Evolutionary conservation across 2,797 vertebrate species (phyloP).

Genomic region (Acrocephalus scirpaceus): DNA sequence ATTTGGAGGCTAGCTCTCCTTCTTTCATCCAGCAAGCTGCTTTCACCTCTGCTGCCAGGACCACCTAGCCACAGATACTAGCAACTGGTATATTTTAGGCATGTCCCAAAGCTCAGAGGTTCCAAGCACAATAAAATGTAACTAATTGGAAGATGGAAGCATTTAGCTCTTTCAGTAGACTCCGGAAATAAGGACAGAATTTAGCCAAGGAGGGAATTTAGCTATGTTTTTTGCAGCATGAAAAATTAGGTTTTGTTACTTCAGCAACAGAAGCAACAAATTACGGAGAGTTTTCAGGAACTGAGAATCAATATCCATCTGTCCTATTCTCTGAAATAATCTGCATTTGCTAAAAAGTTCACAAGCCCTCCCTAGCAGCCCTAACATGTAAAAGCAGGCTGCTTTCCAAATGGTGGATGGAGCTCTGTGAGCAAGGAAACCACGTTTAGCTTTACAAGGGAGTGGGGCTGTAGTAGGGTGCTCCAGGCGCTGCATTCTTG

Average conservation of each 20-base stretch:
- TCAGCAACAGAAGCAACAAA: neutral
- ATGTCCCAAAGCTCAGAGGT: neutral
- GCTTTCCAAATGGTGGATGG: neutral
- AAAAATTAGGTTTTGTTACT: neutral
- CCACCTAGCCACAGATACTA: slow-evolving; percentile 7
- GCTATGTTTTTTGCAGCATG: neutral
- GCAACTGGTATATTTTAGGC: neutral
- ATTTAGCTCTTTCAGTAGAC: neutral
- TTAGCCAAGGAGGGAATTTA: neutral
- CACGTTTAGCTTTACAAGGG: neutral
- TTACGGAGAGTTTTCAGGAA: neutral
- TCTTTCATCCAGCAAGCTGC: neutral
- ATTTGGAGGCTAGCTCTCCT: neutral
- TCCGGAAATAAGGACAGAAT: neutral
- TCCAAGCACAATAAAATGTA: slow-evolving; percentile 23
- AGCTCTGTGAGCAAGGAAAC: slow-evolving; percentile 24
- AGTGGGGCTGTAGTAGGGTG: slow-evolving; percentile 1
- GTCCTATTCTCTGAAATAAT: neutral
- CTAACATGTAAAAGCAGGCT: neutral
- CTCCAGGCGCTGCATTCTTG: slow-evolving; percentile 65
- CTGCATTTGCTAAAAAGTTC: slow-evolving; percentile 8
- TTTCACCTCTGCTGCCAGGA: slow-evolving; percentile 23
- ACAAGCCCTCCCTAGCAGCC: neutral
- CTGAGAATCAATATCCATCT: neutral
- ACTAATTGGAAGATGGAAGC: neutral